Evolutionary conservation across 2,113 vertebrate genomes (phyloP), one percentile per base, ranked within the genome.

Genomic region (Henicopernis longicauda): DNA sequence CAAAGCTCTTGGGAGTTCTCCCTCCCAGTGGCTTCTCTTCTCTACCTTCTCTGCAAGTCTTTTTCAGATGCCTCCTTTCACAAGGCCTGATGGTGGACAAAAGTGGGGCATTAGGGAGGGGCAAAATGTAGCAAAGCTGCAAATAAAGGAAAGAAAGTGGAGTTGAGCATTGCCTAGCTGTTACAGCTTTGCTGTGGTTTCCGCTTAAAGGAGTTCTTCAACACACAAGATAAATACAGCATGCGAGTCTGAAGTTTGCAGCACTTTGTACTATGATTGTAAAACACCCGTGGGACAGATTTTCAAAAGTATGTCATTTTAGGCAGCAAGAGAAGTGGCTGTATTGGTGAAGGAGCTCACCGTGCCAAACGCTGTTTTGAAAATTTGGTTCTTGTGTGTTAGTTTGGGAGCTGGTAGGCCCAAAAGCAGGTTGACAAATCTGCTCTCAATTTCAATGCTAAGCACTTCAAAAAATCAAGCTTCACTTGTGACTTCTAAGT

Each of bases 1-100:
- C 83, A 97, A 96, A 96, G 91, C 70, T 90, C 86, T 45, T 73
- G 55, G 69, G 73, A 96, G 80, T 82, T 90, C 45, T 96, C 25
- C 49, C 70, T 92, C 72, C 71, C 34, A 78, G 59, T 82, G 44
- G 50, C 73, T 78, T 83, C 67, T 94, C 82, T 82, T 57, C 40
- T 76, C 29, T 72, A 7, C 45, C 19, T 94, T 82, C 61, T 49
- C n/a, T 50, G 67, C 81, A 61, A 83, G 40, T 82, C 74, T 78
- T 91, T 93, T 90, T 96, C 40, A 74, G 72, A 57, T 86, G 70
- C 80, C 72, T 91, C 25, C 44, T 81, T 94, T 65, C 8, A 4
- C 62, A 66, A 96, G 74, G 80, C 55, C 52, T 63, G 72, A 54
- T 62, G 76, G 32, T 78, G 89, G 89, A 76, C 86, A 85, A 54